phyloP scores from a whole-genome alignment of 64 coral and sea anemone genomes.

The Hydrozoanthus tunicans region DNA sequence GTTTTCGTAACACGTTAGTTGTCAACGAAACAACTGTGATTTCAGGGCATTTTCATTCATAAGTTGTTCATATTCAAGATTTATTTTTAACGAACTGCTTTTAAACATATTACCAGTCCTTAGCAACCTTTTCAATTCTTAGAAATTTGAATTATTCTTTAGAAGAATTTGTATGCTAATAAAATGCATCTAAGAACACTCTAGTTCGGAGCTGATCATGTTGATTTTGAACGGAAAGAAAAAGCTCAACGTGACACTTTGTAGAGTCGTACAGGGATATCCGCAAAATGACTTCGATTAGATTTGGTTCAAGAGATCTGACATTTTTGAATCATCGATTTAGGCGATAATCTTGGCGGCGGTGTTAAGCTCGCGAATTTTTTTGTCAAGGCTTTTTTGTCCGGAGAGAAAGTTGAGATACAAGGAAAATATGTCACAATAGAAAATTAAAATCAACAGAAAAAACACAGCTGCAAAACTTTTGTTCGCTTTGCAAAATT shows the following conservation, averaged over 20 bases:
- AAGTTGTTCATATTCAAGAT: slow-evolving; percentile 59
- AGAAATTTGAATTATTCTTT: slow-evolving; percentile 56
- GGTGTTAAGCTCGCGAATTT: slow-evolving; percentile 37
- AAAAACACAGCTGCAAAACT: slow-evolving; percentile 69
- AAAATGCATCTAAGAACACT: slow-evolving; percentile 1
- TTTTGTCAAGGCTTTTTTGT: slow-evolving; percentile 42
- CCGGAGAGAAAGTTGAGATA: slow-evolving; percentile 46
- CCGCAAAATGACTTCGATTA: neutral
- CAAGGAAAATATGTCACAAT: slow-evolving; percentile 60
- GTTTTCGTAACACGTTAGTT: slow-evolving; percentile 29
- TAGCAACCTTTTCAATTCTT: slow-evolving; percentile 41
- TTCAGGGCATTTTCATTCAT: slow-evolving; percentile 35
- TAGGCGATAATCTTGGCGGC: slow-evolving; percentile 22
- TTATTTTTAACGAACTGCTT: slow-evolving; percentile 60
- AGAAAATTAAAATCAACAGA: slow-evolving; percentile 78
- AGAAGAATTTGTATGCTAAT: slow-evolving; percentile 57
- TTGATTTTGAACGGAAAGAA: slow-evolving; percentile 51
- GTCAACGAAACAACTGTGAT: slow-evolving; percentile 41
- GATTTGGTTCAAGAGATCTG: slow-evolving; percentile 2
- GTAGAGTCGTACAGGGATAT: slow-evolving; percentile 31
- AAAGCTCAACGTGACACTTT: slow-evolving; percentile 58
- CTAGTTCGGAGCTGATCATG: slow-evolving; percentile 1
- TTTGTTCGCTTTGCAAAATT: slow-evolving; percentile 42
- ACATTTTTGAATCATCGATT: slow-evolving; percentile 41
- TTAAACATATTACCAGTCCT: slow-evolving; percentile 18